Evolutionary conservation across 2,888 invertebrate genomes (phyloP).

Genomic region (Aelia acuminata): DNA sequence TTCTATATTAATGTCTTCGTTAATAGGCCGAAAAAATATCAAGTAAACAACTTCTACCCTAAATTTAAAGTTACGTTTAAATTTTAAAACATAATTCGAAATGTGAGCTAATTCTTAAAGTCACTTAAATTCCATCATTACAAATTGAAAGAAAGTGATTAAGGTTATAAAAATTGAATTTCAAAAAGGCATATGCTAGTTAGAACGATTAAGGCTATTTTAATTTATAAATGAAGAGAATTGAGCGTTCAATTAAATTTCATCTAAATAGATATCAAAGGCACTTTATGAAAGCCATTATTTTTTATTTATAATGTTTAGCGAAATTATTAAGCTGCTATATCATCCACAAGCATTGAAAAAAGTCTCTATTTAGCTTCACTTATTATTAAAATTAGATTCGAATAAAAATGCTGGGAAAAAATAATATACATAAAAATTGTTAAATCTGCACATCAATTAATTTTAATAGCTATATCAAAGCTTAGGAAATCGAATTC

Average conservation of each 20-base stretch:
- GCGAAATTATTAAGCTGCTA: background rate
- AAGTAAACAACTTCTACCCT: background rate
- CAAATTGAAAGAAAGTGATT: background rate
- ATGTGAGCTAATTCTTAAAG: background rate
- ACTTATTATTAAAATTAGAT: background rate
- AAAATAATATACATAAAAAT: background rate
- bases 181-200: background rate
- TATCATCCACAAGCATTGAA: background rate
- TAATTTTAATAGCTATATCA: background rate
- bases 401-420: background rate
- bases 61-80: background rate
- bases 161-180: background rate
- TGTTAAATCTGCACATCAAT: background rate
- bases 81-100: background rate
- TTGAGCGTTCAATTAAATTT: background rate
- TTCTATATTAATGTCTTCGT: background rate
- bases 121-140: background rate
- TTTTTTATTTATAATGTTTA: background rate
- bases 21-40: background rate
- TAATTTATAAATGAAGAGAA: background rate
- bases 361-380: background rate
- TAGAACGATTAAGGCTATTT: background rate
- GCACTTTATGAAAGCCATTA: conserved; percentile 25
- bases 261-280: background rate
- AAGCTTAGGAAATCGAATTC: background rate